Evolutionary conservation across 2,888 invertebrate species (phyloP).

Genomic region (Agriopis leucophaearia): DNA sequence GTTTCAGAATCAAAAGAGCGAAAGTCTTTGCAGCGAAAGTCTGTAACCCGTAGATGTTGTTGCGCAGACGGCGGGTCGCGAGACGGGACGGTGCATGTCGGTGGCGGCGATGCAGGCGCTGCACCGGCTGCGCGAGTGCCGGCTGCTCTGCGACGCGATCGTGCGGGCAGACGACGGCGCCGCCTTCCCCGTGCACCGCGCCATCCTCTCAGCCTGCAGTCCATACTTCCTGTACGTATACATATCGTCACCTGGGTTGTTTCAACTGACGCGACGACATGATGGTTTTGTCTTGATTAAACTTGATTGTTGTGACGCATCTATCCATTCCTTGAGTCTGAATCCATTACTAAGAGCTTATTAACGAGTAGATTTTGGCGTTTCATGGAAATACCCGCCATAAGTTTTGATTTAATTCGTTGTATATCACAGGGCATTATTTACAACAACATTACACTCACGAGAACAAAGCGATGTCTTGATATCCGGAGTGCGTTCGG

Average conservation of each 20-base stretch:
- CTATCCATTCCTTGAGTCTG: too few species aligned
- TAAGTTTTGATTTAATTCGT: not conserved
- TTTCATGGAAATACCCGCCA: conserved; percentile 7
- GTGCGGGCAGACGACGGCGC: conserved; percentile 93
- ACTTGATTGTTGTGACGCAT: too few species aligned
- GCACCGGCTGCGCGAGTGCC: conserved; percentile 93
- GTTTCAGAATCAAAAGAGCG: too few species aligned
- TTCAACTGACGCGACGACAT: too few species aligned
- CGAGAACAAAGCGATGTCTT: conserved; percentile 89
- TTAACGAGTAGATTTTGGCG: not conserved
- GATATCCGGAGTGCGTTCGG: conserved; percentile 91
- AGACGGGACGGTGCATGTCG: conserved; percentile 91
- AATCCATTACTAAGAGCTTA: too few species aligned
- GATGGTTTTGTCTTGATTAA: too few species aligned
- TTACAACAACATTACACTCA: conserved; percentile 92
- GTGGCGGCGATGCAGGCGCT: conserved; percentile 94
- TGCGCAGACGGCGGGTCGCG: conserved; percentile 82
- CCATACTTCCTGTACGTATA: conserved; percentile 94
- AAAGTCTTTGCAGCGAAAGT: not conserved
- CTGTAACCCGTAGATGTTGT: not conserved
- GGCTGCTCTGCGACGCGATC: conserved; percentile 95
- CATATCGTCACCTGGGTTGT: not conserved
- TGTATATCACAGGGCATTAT: conserved; percentile 88
- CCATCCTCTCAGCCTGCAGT: conserved; percentile 95
- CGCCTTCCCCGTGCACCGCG: conserved; percentile 94